phyloP scores from a whole-genome alignment of 2,888 invertebrate genomes.

The Drosophila lacicola region DNA sequence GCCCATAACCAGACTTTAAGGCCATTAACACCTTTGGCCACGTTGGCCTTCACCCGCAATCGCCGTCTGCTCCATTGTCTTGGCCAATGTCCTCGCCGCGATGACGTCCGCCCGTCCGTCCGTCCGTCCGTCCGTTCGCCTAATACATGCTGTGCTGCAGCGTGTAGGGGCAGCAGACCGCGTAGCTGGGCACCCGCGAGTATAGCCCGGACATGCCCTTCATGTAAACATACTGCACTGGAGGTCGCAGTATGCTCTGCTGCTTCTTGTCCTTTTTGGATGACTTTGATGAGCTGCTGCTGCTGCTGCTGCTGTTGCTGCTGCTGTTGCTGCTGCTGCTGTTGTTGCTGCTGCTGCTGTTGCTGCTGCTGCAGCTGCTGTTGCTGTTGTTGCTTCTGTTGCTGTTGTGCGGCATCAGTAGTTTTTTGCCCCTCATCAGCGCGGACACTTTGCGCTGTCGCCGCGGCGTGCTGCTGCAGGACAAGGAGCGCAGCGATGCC shows the following conservation, averaged over 20 bases:
- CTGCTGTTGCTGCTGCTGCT: slow-evolving; percentile 86
- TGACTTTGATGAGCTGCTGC: slow-evolving; percentile 54
- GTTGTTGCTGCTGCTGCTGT: slow-evolving; percentile 31
- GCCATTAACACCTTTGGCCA: slow-evolving; percentile 26
- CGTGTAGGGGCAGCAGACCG: slow-evolving; percentile 83
- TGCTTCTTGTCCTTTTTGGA: slow-evolving; percentile 85
- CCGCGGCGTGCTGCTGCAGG: slow-evolving; percentile 86
- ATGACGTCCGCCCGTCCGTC: background rate
- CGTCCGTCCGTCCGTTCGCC: background rate
- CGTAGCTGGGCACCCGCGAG: slow-evolving; percentile 90
- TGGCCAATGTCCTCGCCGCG: slow-evolving; percentile 22
- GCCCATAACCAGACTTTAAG: slow-evolving; percentile 16
- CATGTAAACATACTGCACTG: slow-evolving; percentile 92
- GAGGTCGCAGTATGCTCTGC: slow-evolving; percentile 91
- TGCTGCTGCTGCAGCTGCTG: slow-evolving; percentile 86
- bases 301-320: slow-evolving; percentile 42
- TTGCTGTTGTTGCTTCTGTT: slow-evolving; percentile 42
- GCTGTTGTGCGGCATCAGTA: slow-evolving; percentile 58
- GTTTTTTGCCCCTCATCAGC: slow-evolving; percentile 45
- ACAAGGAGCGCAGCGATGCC: slow-evolving; percentile 87
- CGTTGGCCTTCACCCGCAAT: slow-evolving; percentile 36
- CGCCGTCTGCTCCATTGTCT: slow-evolving; percentile 23
- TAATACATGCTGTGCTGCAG: slow-evolving; percentile 79
- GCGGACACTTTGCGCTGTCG: slow-evolving; percentile 45
- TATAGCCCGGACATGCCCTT: slow-evolving; percentile 93